These are phyloP conservation scores for Alloscopus bannaensis DNA, from an alignment of 2,888 invertebrate species.

Conservation along the genomic window DNA sequence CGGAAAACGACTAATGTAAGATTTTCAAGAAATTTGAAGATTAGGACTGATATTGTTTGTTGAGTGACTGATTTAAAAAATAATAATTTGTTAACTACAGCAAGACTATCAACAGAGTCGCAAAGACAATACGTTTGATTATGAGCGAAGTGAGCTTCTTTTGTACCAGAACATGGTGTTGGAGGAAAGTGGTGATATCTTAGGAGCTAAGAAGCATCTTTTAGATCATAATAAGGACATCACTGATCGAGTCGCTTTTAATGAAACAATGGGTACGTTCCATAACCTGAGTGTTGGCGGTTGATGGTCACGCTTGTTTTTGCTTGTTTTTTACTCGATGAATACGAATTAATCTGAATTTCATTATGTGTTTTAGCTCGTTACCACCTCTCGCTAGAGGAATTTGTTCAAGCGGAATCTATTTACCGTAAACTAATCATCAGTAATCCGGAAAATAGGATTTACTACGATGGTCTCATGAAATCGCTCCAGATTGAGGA, in stretches of 20 bases:
- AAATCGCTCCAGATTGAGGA: conserved; percentile 85
- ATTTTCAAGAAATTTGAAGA: neutral
- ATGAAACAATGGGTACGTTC: conserved; percentile 87
- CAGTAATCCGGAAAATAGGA: conserved; percentile 96
- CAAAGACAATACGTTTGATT: conserved; percentile 79
- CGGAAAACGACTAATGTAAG: conserved; percentile 85
- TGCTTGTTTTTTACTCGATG: neutral
- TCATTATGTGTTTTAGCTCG: conserved; percentile 77
- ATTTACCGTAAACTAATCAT: conserved; percentile 90
- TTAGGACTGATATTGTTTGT: neutral
- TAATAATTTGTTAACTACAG: neutral
- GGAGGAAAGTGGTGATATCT: conserved; percentile 91
- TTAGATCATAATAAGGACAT: conserved; percentile 92
- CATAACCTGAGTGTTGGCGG: too few relatives aligned
- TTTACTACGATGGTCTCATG: conserved; percentile 93
- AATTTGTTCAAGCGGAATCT: conserved; percentile 83
- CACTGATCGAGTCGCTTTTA: conserved; percentile 93
- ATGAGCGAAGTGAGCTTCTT: conserved; percentile 97
- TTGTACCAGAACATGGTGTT: conserved; percentile 98
- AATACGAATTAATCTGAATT: neutral
- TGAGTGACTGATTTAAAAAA: neutral
- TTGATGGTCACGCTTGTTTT: too few relatives aligned
- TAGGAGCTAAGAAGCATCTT: conserved; percentile 91
- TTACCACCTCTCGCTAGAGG: conserved; percentile 77
- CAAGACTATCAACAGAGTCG: conserved; percentile 7